phyloP scores from a whole-genome alignment of 1,140 invertebrate species.

The Magallana ariakensis region DNA sequence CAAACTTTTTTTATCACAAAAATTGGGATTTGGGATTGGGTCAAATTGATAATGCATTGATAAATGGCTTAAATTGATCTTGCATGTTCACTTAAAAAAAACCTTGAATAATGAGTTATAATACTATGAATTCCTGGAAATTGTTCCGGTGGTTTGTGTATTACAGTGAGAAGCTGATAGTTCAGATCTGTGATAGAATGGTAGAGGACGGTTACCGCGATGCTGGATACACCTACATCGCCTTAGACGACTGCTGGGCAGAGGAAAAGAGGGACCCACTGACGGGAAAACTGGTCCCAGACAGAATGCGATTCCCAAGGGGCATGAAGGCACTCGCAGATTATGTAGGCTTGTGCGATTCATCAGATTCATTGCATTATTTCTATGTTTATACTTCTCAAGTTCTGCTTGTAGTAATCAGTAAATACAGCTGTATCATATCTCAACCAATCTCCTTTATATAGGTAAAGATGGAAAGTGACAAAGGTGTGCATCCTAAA shows the following conservation, averaged over 20 bases:
- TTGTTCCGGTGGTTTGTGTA: too few species aligned
- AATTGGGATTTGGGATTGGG: too few species aligned
- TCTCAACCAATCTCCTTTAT: background rate
- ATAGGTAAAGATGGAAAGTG: too few species aligned
- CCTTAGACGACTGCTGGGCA: constrained; percentile 97
- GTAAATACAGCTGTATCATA: background rate
- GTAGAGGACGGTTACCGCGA: constrained; percentile 93
- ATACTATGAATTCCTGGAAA: too few species aligned
- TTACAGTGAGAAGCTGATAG: constrained; percentile 92
- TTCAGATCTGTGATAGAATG: constrained; percentile 94
- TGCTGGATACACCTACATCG: constrained; percentile 95
- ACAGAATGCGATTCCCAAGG: constrained; percentile 90
- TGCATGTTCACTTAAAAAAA: too few species aligned
- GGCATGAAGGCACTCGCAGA: constrained; percentile 93
- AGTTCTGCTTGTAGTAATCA: background rate
- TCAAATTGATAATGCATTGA: too few species aligned
- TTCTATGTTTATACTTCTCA: background rate
- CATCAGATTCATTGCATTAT: too few species aligned
- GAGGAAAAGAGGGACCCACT: constrained; percentile 87
- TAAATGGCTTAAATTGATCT: too few species aligned
- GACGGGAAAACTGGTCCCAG: constrained; percentile 85
- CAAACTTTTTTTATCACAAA: too few species aligned
- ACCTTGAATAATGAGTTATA: too few species aligned
- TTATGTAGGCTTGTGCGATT: constrained; percentile 86
- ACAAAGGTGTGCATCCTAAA: too few species aligned